These are phyloP conservation scores for Petrophora chlorosata DNA, from an alignment of 2,888 invertebrate species.

Conservation along the genomic window DNA sequence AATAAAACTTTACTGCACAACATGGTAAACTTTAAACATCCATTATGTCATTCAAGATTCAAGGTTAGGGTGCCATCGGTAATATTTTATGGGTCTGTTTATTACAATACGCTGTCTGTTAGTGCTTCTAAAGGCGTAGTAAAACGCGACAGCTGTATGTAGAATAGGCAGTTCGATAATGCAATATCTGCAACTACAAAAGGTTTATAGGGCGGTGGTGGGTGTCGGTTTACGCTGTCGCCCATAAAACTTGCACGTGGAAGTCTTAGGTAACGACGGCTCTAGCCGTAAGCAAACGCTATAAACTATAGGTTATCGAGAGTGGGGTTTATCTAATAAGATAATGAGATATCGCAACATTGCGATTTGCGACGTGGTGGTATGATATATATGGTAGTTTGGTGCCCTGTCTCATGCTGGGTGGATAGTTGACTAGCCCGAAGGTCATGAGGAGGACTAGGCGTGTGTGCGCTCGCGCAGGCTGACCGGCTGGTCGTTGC, in stretches of 20 bases:
- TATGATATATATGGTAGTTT: conserved; percentile 32
- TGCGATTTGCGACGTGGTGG: conserved; percentile 27
- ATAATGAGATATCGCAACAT: conserved; percentile 21
- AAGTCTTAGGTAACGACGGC: neutral
- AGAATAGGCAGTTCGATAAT: conserved; percentile 6
- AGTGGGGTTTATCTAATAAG: conserved; percentile 5
- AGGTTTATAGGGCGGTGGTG: conserved; percentile 1
- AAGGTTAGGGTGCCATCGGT: conserved; percentile 51
- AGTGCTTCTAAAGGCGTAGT: conserved; percentile 11
- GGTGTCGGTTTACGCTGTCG: conserved; percentile 1
- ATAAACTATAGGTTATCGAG: conserved; percentile 2
- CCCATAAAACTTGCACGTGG: conserved; percentile 5
- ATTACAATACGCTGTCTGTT: conserved; percentile 19
- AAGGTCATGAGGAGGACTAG: conserved; percentile 66
- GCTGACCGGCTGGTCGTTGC: conserved; percentile 77
- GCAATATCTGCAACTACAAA: conserved; percentile 5
- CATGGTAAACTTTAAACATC: conserved; percentile 38
- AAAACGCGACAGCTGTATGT: conserved; percentile 2
- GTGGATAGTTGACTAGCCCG: conserved; percentile 40
- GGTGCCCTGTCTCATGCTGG: conserved; percentile 39
- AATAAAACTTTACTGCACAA: conserved; percentile 56
- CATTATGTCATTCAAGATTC: conserved; percentile 47
- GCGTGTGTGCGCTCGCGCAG: conserved; percentile 59
- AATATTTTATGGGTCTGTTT: conserved; percentile 37
- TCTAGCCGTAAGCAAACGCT: neutral